Conservation (phyloP, 2,888 invertebrate genomes). For the Nemoura dubitans region DNA sequence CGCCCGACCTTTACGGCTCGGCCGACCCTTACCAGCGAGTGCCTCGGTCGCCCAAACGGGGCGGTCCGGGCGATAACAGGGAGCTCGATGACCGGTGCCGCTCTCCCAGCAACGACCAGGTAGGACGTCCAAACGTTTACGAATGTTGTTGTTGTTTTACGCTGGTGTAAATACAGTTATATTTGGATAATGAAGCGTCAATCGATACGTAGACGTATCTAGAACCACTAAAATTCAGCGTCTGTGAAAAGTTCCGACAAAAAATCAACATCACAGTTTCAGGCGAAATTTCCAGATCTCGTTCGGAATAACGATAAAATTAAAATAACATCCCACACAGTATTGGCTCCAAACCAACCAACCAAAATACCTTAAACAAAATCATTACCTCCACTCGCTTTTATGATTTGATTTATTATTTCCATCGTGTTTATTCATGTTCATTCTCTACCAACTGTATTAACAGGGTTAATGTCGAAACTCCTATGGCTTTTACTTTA, state of each 20-base stretch:
- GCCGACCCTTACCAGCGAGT: slow-evolving; percentile 87
- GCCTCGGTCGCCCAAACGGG: slow-evolving; percentile 77
- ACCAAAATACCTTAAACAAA: slow-evolving; percentile 1
- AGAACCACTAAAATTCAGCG: not conserved
- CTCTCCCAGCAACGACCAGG: slow-evolving; percentile 88
- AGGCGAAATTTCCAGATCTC: not conserved
- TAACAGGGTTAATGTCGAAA: not conserved
- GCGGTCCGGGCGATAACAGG: slow-evolving; percentile 55
- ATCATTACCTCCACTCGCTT: not conserved
- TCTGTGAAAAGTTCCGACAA: not conserved
- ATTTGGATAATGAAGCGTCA: not conserved
- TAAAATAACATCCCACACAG: slow-evolving; percentile 23
- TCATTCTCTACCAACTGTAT: slow-evolving; percentile 1
- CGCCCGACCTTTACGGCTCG: slow-evolving; percentile 90
- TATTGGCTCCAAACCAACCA: slow-evolving; percentile 35
- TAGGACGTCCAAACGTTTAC: slow-evolving; percentile 58
- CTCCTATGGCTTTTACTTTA: not conserved
- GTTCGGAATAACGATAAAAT: not conserved
- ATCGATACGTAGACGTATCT: not conserved
- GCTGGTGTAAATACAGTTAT: not conserved
- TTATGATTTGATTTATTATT: slow-evolving; percentile 23
- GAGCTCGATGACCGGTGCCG: slow-evolving; percentile 71
- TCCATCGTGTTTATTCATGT: slow-evolving; percentile 2
- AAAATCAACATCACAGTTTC: not conserved
- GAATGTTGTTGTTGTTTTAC: not conserved